These are phyloP conservation scores for Wasmannia auropunctata DNA, from an alignment of 1,140 invertebrate genomes.

Conservation along the genomic window DNA sequence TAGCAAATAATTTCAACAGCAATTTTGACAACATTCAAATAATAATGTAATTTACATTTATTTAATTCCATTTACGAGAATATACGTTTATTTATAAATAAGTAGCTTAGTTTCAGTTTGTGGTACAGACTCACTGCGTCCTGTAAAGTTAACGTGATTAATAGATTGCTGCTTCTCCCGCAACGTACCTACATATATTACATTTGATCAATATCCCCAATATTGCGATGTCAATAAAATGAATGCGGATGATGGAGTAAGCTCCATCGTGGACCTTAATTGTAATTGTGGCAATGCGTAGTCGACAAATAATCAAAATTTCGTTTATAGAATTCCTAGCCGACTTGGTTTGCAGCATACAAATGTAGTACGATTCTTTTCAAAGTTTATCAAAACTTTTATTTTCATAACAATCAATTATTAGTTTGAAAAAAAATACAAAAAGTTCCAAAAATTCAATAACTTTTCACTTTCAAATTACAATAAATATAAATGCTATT, in stretches of 20 bases:
- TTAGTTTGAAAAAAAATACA: neutral
- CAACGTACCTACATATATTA: conserved; percentile 9
- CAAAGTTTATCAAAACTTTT: no score
- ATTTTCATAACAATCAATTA: neutral
- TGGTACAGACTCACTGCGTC: neutral
- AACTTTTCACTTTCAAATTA: conserved; percentile 1
- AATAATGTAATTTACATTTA: neutral
- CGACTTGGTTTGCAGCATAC: neutral
- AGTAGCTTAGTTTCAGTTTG: conserved; percentile 15
- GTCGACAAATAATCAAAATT: conserved; percentile 41
- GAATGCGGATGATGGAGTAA: conserved; percentile 21
- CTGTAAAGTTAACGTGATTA: conserved; percentile 43
- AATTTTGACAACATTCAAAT: neutral
- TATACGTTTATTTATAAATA: conserved; percentile 27
- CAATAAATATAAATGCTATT: neutral
- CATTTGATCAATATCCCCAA: conserved; percentile 43
- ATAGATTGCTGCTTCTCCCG: conserved; percentile 29
- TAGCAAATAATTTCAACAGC: neutral
- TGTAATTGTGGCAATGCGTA: conserved; percentile 24
- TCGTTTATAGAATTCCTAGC: conserved; percentile 6
- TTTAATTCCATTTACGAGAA: neutral
- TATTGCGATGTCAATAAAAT: conserved; percentile 42
- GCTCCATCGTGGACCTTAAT: conserved; percentile 43
- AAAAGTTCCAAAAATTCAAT: neutral
- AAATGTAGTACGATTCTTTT: neutral